Percentiles rank a stretch among this genome's conserved stretches.
Conservation (phyloP, 2,113 vertebrate genomes). For the Scatophagus argus region DNA sequence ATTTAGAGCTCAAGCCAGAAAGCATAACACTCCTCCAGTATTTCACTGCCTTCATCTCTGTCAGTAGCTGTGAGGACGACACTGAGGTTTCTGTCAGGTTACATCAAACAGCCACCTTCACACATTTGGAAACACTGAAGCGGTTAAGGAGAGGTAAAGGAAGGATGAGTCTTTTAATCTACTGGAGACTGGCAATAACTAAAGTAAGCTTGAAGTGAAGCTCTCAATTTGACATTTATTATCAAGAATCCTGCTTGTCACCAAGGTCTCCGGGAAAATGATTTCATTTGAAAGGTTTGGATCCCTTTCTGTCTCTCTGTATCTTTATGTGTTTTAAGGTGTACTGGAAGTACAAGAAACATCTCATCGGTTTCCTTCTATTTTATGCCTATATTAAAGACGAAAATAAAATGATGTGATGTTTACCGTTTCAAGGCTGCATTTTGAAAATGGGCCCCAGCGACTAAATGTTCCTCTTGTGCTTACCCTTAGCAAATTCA, state of each 20-base stretch:
- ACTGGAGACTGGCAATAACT: neutral
- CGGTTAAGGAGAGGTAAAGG: slow-evolving; percentile 18
- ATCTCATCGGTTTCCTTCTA: neutral
- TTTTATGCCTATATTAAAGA: neutral
- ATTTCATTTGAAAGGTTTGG: slow-evolving; percentile 43
- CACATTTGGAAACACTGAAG: slow-evolving; percentile 17
- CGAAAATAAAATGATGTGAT: neutral
- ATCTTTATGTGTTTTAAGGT: slow-evolving; percentile 1
- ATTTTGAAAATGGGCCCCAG: slow-evolving; percentile 21
- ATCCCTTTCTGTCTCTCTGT: slow-evolving; percentile 16
- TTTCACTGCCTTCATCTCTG: neutral
- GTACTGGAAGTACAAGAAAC: neutral
- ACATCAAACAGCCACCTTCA: slow-evolving; percentile 2
- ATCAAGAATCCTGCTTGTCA: slow-evolving; percentile 25
- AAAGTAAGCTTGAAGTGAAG: slow-evolving; percentile 26
- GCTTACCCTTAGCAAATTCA: slow-evolving; percentile 55
- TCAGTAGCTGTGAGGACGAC: neutral
- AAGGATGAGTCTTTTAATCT: slow-evolving; percentile 12
- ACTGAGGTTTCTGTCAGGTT: neutral
- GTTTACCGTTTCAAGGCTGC: slow-evolving; percentile 22
- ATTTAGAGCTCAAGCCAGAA: slow-evolving; percentile 11
- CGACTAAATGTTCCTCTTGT: slow-evolving; percentile 41
- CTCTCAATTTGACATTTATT: slow-evolving; percentile 36
- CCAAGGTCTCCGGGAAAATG: slow-evolving; percentile 24
- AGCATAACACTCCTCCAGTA: neutral